Evolutionary conservation across 2,113 vertebrate genomes (phyloP).

Genomic region (Petaurus breviceps): DNA sequence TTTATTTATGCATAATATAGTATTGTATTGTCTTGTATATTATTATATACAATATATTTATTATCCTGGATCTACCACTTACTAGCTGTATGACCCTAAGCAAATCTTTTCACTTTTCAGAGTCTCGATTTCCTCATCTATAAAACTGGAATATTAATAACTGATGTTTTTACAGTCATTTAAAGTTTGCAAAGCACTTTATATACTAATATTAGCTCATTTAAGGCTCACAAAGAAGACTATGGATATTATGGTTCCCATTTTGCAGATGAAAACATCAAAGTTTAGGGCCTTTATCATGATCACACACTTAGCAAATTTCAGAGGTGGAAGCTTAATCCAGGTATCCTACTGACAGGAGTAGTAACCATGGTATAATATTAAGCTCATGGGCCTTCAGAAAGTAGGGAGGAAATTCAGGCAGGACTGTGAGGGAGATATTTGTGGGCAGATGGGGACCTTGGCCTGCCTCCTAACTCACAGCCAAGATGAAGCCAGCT

Average conservation of each 20-base stretch:
- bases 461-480: neutral
- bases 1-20: neutral
- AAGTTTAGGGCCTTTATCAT: neutral
- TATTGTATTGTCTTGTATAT: neutral
- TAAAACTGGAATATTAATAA: neutral
- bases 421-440: neutral
- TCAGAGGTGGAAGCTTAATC: neutral
- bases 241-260: neutral
- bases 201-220: neutral
- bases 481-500: neutral
- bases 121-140: neutral
- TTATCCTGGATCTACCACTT: neutral
- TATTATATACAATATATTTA: neutral
- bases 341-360: neutral
- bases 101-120: neutral
- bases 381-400: neutral
- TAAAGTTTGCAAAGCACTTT: neutral
- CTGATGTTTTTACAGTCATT: neutral
- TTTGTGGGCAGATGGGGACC: neutral
- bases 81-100: neutral
- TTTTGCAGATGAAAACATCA: neutral
- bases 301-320: neutral
- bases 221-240: neutral
- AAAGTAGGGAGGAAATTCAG: neutral
- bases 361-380: neutral